Evolutionary conservation across 2,113 vertebrate genomes (phyloP).

Genomic region (Coptodon rendalli): DNA sequence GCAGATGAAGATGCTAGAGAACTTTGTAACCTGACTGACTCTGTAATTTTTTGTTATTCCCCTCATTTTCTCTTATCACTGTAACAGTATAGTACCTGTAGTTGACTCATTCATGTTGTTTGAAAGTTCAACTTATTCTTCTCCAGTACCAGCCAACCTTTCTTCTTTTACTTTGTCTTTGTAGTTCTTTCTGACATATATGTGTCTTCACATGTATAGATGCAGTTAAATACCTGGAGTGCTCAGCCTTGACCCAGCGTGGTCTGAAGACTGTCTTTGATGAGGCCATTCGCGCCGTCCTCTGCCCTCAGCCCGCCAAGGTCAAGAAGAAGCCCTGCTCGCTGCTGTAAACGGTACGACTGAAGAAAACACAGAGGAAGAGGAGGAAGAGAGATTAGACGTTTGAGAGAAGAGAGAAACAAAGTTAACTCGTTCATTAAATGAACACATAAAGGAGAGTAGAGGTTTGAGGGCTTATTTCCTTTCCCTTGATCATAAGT

Average conservation of each 20-base stretch:
- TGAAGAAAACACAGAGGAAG: not conserved
- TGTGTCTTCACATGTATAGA: constrained; percentile 54
- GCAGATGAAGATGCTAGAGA: not conserved
- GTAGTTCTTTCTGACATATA: not conserved
- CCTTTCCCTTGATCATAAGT: not conserved
- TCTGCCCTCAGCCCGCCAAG: constrained; percentile 81
- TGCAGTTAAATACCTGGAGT: constrained; percentile 89
- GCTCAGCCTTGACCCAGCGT: constrained; percentile 85
- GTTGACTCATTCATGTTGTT: not conserved
- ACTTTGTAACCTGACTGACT: not conserved
- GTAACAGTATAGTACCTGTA: rapidly evolving
- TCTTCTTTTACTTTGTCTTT: not conserved
- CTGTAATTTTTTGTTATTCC: not conserved
- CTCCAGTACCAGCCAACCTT: rapidly evolving
- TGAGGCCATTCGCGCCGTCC: constrained; percentile 86
- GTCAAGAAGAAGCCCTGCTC: constrained; percentile 76
- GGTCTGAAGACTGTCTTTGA: constrained; percentile 91
- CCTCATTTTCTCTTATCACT: not conserved
- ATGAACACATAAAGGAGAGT: not conserved
- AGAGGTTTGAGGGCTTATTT: not conserved
- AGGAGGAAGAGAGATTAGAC: not conserved
- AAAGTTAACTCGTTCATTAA: rapidly evolving
- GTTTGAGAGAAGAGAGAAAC: not conserved
- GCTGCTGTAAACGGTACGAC: constrained; percentile 74
- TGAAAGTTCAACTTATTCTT: not conserved